Base-by-base conservation (phyloP, 2,888 invertebrate species). In the Serrognathus titanus region DNA sequence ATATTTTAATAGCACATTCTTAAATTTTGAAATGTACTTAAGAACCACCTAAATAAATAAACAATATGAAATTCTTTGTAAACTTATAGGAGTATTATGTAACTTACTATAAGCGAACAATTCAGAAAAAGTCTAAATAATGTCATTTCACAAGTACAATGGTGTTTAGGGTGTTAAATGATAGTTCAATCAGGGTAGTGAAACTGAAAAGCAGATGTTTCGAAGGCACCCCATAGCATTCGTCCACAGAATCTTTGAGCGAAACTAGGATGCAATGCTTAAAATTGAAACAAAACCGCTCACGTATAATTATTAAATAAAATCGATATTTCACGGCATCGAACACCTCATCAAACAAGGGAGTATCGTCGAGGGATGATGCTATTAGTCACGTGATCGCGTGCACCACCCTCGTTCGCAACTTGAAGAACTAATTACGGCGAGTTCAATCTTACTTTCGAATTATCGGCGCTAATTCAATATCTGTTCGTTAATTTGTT, bases 351-450 rank as follows among this genome's bases (percentile, higher is more conserved):
- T n/a, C 39, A 40, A 54, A 54, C 20, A 43, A 16, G 16, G 40
- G 43, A 50, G 54, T 47, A 46, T 45, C 47, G 50, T 50, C 35
- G 11, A 16, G 43, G 50, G 51, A 60, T 59, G 57, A 57, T 43
- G 35, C 49, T 55, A 53, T 51, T 53, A 46, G 57, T 70, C 71
- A 72, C 74, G 74, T 72, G 70, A 74, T 74, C 71, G 73, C 74
- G 73, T 74, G 74, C 63, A 61, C 60, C 63, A 58, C 60, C 64
- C 70, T 70, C 71, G 70, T 73, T 73, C 67, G 66, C 66, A 67
- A 68, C 67, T 69, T 67, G 70, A 72, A 70, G 70, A 73, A 73
- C 73, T 72, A 74, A 73, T 73, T 72, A 72, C 68, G 64, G 62
- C 36, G 45, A 45, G 36, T 43, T 46, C 46, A 36, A 43, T 45